Conservation (phyloP, 1,140 invertebrate genomes). For the Pomacea maculata region DNA sequence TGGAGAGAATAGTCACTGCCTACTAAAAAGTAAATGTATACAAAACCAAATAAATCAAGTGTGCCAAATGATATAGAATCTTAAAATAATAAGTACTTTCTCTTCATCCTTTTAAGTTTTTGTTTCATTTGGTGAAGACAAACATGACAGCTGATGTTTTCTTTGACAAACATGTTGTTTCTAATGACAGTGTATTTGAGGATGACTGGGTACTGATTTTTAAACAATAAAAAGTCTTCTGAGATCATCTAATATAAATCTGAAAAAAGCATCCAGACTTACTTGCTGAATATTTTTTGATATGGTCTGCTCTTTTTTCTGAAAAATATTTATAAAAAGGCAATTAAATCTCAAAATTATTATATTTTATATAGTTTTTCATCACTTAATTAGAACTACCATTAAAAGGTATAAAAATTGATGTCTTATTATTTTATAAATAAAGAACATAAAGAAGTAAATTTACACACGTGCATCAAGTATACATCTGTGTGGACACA, state of each 20-base stretch:
- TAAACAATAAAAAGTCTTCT: not conserved
- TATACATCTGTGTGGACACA: not conserved
- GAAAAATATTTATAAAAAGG: not conserved
- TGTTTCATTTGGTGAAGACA: too few species aligned
- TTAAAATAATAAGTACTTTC: not conserved
- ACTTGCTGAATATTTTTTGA: constrained; percentile 24
- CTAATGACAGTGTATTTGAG: too few species aligned
- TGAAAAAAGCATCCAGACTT: constrained; percentile 13
- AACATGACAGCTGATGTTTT: too few species aligned
- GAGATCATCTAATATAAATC: not conserved
- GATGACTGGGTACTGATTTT: too few species aligned
- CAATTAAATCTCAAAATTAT: too few species aligned
- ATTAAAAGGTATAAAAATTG: too few species aligned
- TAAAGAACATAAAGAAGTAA: too few species aligned
- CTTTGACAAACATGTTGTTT: too few species aligned
- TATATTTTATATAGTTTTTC: too few species aligned
- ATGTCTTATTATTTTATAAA: too few species aligned
- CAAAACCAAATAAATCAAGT: not conserved
- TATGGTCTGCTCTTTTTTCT: constrained; percentile 23
- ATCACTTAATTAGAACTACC: too few species aligned
- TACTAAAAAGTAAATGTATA: not conserved
- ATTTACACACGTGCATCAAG: not conserved
- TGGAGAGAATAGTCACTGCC: not conserved
- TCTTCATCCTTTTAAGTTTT: not conserved
- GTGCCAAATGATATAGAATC: not conserved